These are phyloP conservation scores for Dicranocentrus wangi DNA, from an alignment of 2,888 invertebrate genomes.

Conservation along the genomic window DNA sequence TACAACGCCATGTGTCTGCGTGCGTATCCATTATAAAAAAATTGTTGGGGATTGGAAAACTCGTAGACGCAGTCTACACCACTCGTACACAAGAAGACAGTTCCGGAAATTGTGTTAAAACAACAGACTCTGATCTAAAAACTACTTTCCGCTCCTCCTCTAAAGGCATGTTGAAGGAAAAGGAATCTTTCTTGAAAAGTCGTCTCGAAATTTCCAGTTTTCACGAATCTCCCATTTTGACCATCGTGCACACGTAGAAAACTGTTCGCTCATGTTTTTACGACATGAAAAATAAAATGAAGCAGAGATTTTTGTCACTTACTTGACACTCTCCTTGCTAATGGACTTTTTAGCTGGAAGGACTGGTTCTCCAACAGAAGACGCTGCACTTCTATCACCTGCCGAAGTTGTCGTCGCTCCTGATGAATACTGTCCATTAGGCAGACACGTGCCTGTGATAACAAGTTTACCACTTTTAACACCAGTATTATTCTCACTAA, in stretches of 20 bases:
- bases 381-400: constrained; percentile 55
- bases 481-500: constrained; percentile 27
- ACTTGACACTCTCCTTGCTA: constrained; percentile 70
- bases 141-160: no score
- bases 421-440: constrained; percentile 69
- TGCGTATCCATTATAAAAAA: no score
- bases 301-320: constrained; percentile 50
- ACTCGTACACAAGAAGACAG: no score
- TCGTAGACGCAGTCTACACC: no score
- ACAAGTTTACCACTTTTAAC: constrained; percentile 64
- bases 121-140: background rate
- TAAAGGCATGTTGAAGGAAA: background rate
- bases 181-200: no score
- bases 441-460: constrained; percentile 65
- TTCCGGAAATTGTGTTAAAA: constrained; percentile 7
- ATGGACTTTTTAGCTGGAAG: constrained; percentile 67
- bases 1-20: no score
- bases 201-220: constrained; percentile 9
- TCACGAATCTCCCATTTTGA: background rate
- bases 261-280: background rate
- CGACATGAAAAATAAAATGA: constrained; percentile 12
- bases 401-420: constrained; percentile 54
- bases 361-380: constrained; percentile 59
- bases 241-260: background rate
- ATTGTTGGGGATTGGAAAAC: no score